Evolutionary conservation across 2,888 invertebrate genomes (phyloP).

Genomic region (Junonia oenone): DNA sequence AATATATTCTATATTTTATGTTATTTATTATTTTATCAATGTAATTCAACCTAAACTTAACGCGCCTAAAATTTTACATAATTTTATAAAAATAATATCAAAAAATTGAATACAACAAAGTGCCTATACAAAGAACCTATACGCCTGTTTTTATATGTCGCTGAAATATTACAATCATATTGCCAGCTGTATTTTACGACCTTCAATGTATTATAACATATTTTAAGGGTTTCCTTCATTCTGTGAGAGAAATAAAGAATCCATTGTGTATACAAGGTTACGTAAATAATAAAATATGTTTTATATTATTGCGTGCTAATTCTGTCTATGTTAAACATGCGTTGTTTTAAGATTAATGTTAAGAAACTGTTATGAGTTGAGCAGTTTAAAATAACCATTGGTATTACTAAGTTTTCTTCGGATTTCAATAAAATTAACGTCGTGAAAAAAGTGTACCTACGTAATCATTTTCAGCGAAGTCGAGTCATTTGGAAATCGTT

Average conservation of each 20-base stretch:
- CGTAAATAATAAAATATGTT: not conserved
- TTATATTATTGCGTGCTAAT: not conserved
- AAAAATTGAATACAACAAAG: too few relatives aligned
- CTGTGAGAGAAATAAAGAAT: conserved; percentile 8
- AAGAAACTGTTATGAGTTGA: not conserved
- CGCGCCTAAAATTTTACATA: too few relatives aligned
- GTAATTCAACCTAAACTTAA: too few relatives aligned
- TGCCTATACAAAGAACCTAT: too few relatives aligned
- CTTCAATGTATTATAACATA: conserved; percentile 8
- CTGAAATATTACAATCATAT: not conserved
- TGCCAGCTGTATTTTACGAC: not conserved
- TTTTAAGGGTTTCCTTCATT: conserved; percentile 13
- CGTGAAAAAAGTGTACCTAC: not conserved
- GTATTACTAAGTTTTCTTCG: not conserved
- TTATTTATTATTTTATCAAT: too few relatives aligned
- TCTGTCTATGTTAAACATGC: not conserved
- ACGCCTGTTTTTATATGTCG: not conserved
- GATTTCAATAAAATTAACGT: not conserved
- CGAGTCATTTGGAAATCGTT: too few relatives aligned
- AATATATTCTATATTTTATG: too few relatives aligned
- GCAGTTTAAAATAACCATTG: not conserved
- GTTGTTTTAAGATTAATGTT: not conserved
- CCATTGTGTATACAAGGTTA: conserved; percentile 7
- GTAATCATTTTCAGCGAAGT: not conserved
- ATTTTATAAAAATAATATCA: too few relatives aligned